Evolutionary conservation across 1,140 invertebrate species (phyloP), one percentile per base, ranked within the genome.

Genomic region (Eriosoma lanigerum): DNA sequence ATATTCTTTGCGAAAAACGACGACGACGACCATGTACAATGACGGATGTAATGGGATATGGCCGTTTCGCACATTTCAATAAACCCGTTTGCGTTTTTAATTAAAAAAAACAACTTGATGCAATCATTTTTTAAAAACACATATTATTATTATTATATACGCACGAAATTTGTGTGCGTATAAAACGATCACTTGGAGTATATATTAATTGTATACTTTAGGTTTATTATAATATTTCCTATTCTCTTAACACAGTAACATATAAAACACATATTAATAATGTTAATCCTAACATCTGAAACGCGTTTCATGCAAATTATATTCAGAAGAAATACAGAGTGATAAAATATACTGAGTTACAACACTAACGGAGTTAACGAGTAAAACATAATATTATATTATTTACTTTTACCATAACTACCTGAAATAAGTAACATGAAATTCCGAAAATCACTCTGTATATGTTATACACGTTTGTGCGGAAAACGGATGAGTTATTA

Each of bases 1-100:
- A 38, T 38, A n/a, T n/a, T n/a, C 24, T 13, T 62, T 62, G 58
- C 1, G 24, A 62, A 62, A 21, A 17, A 60, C 15, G 58, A 62
- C 26, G 58, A 9, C 8, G 58, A 19, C 24, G 58, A 9, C 26
- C 1, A 13, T 3, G n/a, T 52, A 24, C 5, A 24, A 13, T 24
- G 15, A 13, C 10, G 24, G 56, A 5, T 60, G 24, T 60, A 60
- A 62, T 62, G 26, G 24, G 29, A 29, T 29, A 64, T 38, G 19
- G 12, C 2, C 24, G 24, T 64, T 64, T 64, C 4, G 62, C 62
- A 64, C 29, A 64, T 64, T 64, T 64, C 10, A n/a, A 32, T 12
- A 64, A 64, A 64, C 62, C 32, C n/a, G 62, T 64, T 64, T 64
- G 29, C 29, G 4, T 38, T 64, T 38, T 64, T 64, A 64, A 64